Conservation (phyloP, 1,140 invertebrate genomes). For the Zaprionus lachaisei region DNA sequence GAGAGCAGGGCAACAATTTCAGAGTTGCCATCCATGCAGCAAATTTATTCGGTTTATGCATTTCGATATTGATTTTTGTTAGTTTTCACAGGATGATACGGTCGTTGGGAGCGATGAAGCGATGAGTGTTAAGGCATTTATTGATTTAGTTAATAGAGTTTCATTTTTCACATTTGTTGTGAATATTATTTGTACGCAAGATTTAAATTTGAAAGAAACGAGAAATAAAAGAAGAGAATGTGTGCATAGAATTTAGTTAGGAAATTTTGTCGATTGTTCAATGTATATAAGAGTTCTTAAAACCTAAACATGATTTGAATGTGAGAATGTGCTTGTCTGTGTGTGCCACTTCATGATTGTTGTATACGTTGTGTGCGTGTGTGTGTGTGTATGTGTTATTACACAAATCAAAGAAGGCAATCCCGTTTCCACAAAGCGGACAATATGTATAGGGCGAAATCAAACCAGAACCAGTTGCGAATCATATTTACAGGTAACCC, state of each 20-base stretch:
- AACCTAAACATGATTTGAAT: slow-evolving; percentile 55
- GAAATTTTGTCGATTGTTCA: slow-evolving; percentile 63
- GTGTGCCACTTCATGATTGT: slow-evolving; percentile 1
- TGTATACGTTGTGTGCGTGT: slow-evolving; percentile 29
- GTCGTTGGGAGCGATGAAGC: slow-evolving; percentile 60
- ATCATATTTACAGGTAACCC: slow-evolving; percentile 28
- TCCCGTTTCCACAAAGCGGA: slow-evolving; percentile 36
- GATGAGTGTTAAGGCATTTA: slow-evolving; percentile 61
- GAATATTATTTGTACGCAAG: slow-evolving; percentile 52
- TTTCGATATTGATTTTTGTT: slow-evolving; percentile 48
- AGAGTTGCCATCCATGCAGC: slow-evolving; percentile 58
- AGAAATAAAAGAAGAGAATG: slow-evolving; percentile 82
- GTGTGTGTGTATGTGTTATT: slow-evolving; percentile 24
- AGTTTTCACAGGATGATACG: slow-evolving; percentile 49
- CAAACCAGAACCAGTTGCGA: slow-evolving; percentile 54
- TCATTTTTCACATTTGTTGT: slow-evolving; percentile 43
- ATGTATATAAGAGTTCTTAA: slow-evolving; percentile 33
- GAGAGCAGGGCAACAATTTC: slow-evolving; percentile 36
- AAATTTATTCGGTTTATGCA: slow-evolving; percentile 44
- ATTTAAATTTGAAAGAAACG: slow-evolving; percentile 72
- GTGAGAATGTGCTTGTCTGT: slow-evolving; percentile 24
- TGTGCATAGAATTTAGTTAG: slow-evolving; percentile 80
- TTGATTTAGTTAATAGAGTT: slow-evolving; percentile 51
- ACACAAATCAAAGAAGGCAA: slow-evolving; percentile 21
- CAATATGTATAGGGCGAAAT: slow-evolving; percentile 32